Conservation (phyloP, 2,113 vertebrate species). For the Gadus chalcogrammus region DNA sequence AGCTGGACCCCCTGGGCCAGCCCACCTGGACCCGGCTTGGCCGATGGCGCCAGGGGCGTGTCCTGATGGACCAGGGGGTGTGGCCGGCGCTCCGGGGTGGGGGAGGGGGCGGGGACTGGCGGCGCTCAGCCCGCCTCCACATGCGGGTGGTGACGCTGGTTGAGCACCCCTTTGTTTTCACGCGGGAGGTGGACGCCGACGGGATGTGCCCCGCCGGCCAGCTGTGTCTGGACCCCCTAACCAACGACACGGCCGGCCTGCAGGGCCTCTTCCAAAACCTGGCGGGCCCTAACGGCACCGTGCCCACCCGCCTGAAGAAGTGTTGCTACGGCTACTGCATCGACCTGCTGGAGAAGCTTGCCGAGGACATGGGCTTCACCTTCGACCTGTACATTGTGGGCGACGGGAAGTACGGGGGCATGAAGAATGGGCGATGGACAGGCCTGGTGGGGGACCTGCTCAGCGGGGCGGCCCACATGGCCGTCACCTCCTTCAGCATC, state of each 20-base stretch:
- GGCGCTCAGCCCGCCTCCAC: constrained; percentile 76
- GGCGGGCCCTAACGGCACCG: constrained; percentile 73
- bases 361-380: constrained; percentile 78
- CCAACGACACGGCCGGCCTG: constrained; percentile 75
- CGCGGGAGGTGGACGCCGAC: constrained; percentile 82
- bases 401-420: constrained; percentile 80
- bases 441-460: constrained; percentile 84
- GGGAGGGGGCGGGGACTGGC: constrained; percentile 46
- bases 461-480: constrained; percentile 81
- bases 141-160: constrained; percentile 82
- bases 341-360: constrained; percentile 81
- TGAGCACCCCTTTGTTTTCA: constrained; percentile 79
- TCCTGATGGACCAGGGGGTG: constrained; percentile 84
- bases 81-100: constrained; percentile 78
- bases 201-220: constrained; percentile 84
- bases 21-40: constrained; percentile 86
- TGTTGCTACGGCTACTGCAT: constrained; percentile 89
- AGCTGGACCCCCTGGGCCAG: constrained; percentile 82
- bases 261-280: constrained; percentile 79
- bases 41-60: constrained; percentile 79
- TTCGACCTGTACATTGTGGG: constrained; percentile 86
- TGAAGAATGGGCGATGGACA: constrained; percentile 81
- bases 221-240: constrained; percentile 82
- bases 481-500: constrained; percentile 87
- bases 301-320: constrained; percentile 60